These are phyloP conservation scores for Dryomyza anilis DNA, from an alignment of 2,888 invertebrate genomes.

Conservation along the genomic window DNA sequence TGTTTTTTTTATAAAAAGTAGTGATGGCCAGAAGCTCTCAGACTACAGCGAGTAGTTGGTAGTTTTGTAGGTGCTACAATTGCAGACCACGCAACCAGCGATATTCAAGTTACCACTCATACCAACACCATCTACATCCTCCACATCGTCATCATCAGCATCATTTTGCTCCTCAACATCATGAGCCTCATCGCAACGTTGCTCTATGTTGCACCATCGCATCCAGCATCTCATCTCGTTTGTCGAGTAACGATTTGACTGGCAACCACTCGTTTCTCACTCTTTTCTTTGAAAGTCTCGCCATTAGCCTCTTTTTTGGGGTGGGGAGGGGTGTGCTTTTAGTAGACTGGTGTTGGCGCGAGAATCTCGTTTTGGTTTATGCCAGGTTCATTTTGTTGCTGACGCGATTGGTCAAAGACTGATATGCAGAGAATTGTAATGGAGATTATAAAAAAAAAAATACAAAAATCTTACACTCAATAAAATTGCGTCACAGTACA, in stretches of 20 bases:
- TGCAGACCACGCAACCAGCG: not conserved
- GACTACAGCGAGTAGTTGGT: not conserved
- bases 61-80: not conserved
- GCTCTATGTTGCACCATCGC: too few relatives aligned
- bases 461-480: not conserved
- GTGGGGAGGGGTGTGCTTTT: too few relatives aligned
- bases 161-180: not conserved
- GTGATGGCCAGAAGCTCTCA: constrained; percentile 21
- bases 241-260: too few relatives aligned
- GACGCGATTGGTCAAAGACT: constrained; percentile 26
- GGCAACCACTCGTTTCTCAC: too few relatives aligned
- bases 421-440: constrained; percentile 17
- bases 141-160: constrained; percentile 16
- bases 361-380: too few relatives aligned
- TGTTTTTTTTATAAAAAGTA: not conserved
- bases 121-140: constrained; percentile 4
- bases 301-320: constrained; percentile 19
- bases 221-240: constrained; percentile 17
- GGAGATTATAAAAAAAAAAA: too few relatives aligned
- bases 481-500: constrained; percentile 2
- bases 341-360: too few relatives aligned
- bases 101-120: too few relatives aligned
- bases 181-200: too few relatives aligned
- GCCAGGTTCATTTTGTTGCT: constrained; percentile 17
- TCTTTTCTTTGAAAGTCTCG: too few relatives aligned